These are phyloP conservation scores for Malurus splendens DNA, from an alignment of 2,797 vertebrate species.

Conservation along the genomic window DNA sequence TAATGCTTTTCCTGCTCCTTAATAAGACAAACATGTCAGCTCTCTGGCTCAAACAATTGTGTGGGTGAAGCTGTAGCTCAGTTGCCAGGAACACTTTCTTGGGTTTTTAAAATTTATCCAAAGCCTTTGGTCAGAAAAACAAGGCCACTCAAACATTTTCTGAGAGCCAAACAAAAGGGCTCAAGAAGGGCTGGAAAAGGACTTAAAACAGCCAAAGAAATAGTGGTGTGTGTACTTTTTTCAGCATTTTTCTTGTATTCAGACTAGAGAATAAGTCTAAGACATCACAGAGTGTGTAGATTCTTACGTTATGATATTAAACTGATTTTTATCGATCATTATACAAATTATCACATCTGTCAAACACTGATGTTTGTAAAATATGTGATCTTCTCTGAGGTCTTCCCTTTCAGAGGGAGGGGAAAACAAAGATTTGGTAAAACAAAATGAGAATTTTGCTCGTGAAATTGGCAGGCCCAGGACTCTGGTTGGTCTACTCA, in stretches of 20 bases:
- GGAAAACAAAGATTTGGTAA: not conserved
- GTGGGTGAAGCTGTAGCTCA: not conserved
- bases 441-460: not conserved
- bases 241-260: not conserved
- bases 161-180: not conserved
- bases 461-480: not conserved
- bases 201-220: not conserved
- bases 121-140: not conserved
- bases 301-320: not conserved
- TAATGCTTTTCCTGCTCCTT: not conserved
- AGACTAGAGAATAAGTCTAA: not conserved
- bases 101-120: not conserved
- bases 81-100: not conserved
- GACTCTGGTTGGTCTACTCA: not conserved
- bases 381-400: rapidly evolving
- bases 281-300: not conserved
- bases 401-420: not conserved
- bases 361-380: not conserved
- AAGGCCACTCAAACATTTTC: not conserved
- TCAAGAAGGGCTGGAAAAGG: not conserved
- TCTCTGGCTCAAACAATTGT: not conserved
- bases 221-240: not conserved
- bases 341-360: too few relatives aligned
- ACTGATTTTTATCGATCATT: too few relatives aligned
- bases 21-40: not conserved